These are phyloP conservation scores for Oceanites oceanicus DNA, from an alignment of 2,113 vertebrate genomes.

Conservation along the genomic window DNA sequence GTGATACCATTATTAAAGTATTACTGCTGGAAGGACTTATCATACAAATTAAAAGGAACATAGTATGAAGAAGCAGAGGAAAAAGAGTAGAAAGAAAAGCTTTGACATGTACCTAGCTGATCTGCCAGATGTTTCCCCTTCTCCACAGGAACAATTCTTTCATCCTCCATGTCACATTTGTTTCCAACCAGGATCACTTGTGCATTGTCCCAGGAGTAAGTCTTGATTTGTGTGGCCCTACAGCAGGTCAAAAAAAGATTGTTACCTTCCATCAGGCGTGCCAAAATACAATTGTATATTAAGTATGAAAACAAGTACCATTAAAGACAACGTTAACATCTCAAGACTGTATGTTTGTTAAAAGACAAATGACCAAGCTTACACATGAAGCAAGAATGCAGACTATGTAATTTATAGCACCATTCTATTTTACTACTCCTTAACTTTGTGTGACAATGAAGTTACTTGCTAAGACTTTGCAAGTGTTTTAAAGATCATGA, in stretches of 20 bases:
- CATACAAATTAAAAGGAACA: neutral
- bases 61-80: neutral
- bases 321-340: neutral
- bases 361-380: neutral
- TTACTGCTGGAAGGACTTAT: neutral
- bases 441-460: neutral
- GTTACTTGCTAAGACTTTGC: neutral
- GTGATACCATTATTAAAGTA: neutral
- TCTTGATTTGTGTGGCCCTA: constrained; percentile 99
- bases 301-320: neutral
- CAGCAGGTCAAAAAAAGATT: neutral
- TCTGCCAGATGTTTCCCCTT: constrained; percentile 92
- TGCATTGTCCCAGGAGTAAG: constrained; percentile 98
- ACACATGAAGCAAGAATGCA: neutral
- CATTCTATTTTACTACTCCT: neutral
- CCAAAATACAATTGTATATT: neutral
- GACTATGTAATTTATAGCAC: neutral
- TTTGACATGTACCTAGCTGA: constrained; percentile 84
- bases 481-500: neutral
- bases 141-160: constrained; percentile 87
- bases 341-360: neutral
- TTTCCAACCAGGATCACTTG: constrained; percentile 98
- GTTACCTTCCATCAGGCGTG: neutral
- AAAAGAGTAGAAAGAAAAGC: neutral
- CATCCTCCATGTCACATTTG: constrained; percentile 98